A percentile compares a stretch with the other conserved stretches of the same genome.
phyloP scores from a whole-genome alignment of 2,888 invertebrate species.

The Pterostichus niger region DNA sequence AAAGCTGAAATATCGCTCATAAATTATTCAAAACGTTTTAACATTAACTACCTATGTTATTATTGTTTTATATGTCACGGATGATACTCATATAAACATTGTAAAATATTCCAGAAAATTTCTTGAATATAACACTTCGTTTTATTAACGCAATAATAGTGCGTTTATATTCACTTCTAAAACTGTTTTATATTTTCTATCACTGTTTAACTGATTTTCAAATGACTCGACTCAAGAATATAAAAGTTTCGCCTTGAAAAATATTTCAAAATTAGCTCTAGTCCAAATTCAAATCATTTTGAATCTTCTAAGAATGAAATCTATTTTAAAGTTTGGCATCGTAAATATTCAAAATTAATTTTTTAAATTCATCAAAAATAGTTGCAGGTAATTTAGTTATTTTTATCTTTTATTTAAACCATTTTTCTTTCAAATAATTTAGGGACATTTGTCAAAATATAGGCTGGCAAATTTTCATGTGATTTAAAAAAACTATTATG shows the following conservation, averaged over 20 bases:
- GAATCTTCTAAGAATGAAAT: neutral
- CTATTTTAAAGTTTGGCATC: neutral
- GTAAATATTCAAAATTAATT: neutral
- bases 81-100: neutral
- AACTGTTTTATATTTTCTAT: slow-evolving; percentile 15
- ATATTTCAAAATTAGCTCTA: neutral
- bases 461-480: no score
- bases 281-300: slow-evolving; percentile 2
- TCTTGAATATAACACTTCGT: neutral
- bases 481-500: no score
- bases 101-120: slow-evolving; percentile 9
- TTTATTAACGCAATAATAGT: neutral
- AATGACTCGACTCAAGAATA: slow-evolving; percentile 35
- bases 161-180: neutral
- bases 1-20: slow-evolving; percentile 13
- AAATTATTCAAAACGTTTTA: slow-evolving; percentile 20
- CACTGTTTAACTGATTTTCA: neutral
- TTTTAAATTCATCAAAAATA: no score
- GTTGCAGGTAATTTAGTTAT: neutral
- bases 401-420: no score
- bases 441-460: no score
- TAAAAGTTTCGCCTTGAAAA: slow-evolving; percentile 22
- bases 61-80: slow-evolving; percentile 13
- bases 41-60: no score
- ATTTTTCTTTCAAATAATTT: no score